Percentiles rank a stretch among this genome's conserved stretches.
phyloP scores from a whole-genome alignment of 2,888 invertebrate species.

The Leptothorax acervorum region DNA sequence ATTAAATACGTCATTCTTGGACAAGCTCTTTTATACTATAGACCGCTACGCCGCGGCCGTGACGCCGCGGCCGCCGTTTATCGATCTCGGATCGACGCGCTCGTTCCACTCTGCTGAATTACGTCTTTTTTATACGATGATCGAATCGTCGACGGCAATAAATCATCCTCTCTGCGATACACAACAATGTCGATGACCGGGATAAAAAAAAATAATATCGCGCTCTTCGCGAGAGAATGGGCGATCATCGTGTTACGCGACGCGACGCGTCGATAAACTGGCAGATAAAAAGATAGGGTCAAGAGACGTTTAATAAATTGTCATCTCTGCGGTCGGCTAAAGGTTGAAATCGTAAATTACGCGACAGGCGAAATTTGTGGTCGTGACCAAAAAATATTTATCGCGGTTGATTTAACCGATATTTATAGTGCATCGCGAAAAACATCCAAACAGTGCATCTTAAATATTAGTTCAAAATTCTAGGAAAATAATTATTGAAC shows the following conservation, averaged over 20 bases:
- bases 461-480: background rate
- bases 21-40: conserved; percentile 11
- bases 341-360: conserved; percentile 11
- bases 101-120: conserved; percentile 20
- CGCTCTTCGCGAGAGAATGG: conserved; percentile 20
- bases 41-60: background rate
- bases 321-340: background rate
- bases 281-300: conserved; percentile 34
- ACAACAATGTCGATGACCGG: conserved; percentile 44
- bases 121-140: conserved; percentile 24
- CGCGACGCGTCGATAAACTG: conserved; percentile 35
- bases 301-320: conserved; percentile 32
- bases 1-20: conserved; percentile 56
- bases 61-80: background rate
- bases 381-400: background rate
- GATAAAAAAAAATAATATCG: conserved; percentile 46
- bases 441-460: background rate
- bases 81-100: conserved; percentile 40
- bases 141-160: conserved; percentile 30
- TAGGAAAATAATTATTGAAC: conserved; percentile 3
- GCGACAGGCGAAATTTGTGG: background rate
- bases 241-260: background rate
- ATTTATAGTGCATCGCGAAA: background rate
- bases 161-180: conserved; percentile 12
- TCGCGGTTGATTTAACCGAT: background rate